Percentiles rank a stretch among this genome's conserved stretches.
Conservation (phyloP, 2,797 vertebrate species). For the Picus viridis region DNA sequence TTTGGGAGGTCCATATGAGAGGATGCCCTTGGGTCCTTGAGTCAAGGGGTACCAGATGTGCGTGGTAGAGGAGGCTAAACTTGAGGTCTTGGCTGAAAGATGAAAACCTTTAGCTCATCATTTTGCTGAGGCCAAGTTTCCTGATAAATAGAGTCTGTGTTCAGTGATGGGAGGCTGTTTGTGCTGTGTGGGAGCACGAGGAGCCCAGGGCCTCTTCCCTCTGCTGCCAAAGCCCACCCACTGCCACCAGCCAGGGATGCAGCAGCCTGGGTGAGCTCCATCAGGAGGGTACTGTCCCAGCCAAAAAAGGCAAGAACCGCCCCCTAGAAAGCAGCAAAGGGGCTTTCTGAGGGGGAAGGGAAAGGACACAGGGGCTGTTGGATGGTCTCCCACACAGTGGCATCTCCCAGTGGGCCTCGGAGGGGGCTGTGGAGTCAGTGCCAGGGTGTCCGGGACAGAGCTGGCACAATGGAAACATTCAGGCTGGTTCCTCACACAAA, state of each 20-base stretch:
- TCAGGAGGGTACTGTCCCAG: background rate
- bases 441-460: slow-evolving; percentile 17
- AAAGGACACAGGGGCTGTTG: background rate
- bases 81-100: background rate
- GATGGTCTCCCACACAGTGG: background rate
- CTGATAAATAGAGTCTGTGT: background rate
- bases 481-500: background rate
- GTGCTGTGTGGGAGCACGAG: background rate
- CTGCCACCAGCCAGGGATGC: background rate
- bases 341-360: background rate
- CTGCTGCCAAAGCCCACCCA: background rate
- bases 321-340: background rate
- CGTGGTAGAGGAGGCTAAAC: background rate
- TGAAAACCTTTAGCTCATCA: background rate
- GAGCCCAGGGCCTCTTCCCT: background rate
- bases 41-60: background rate
- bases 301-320: background rate
- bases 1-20: background rate
- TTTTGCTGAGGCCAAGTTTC: background rate
- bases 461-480: slow-evolving; percentile 55
- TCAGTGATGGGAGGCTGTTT: background rate
- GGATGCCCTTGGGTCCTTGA: background rate
- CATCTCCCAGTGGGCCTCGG: background rate
- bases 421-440: background rate
- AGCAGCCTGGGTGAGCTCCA: background rate